phyloP scores from a whole-genome alignment of 2,113 vertebrate species.

The Mesitornis unicolor region DNA sequence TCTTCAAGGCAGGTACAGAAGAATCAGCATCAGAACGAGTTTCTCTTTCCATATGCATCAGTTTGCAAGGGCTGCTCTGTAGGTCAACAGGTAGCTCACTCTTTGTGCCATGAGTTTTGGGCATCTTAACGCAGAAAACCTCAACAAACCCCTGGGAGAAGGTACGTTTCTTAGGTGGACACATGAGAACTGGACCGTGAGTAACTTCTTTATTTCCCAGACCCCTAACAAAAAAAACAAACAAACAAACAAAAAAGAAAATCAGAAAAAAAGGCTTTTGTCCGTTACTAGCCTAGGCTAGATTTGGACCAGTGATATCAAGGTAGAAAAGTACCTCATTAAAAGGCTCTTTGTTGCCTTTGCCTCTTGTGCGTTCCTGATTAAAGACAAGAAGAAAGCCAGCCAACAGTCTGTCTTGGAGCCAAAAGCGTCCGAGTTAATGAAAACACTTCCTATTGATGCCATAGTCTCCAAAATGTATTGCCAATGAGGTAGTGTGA shows the following conservation, averaged over 20 bases:
- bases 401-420: not conserved
- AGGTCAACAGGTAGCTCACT: not conserved
- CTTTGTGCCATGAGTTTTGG: not conserved
- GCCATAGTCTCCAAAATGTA: not conserved
- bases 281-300: not conserved
- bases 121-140: not conserved
- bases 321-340: not conserved
- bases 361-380: not conserved
- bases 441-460: not conserved
- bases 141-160: not conserved
- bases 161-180: not conserved
- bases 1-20: slow-evolving; percentile 36
- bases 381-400: slow-evolving; percentile 15
- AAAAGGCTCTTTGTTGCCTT: slow-evolving; percentile 1
- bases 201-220: not conserved
- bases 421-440: not conserved
- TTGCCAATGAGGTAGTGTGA: not conserved
- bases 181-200: not conserved
- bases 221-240: not conserved
- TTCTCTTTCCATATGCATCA: slow-evolving; percentile 24
- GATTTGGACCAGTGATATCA: not conserved
- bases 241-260: not conserved
- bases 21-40: slow-evolving; percentile 15
- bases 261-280: not conserved
- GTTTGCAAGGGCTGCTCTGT: not conserved